phyloP scores from a whole-genome alignment of 2,888 invertebrate species.

The Thelaira solivaga region DNA sequence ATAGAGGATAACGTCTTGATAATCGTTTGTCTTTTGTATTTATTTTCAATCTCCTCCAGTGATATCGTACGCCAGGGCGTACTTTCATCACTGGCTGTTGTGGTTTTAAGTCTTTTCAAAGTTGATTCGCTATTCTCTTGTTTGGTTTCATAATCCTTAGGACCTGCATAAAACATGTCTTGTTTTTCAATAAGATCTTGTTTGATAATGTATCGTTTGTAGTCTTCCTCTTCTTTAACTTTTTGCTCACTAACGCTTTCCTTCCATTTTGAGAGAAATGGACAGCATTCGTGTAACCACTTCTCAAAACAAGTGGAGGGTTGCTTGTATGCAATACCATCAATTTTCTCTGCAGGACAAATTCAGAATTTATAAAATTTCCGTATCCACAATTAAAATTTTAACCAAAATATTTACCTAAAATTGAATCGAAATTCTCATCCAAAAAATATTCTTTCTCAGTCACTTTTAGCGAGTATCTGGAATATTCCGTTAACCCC shows the following conservation, averaged over 20 bases:
- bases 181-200: slow-evolving; percentile 81
- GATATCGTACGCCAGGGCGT: slow-evolving; percentile 54
- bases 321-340: not conserved
- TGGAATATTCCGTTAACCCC: slow-evolving; percentile 18
- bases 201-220: slow-evolving; percentile 65
- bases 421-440: slow-evolving; percentile 64
- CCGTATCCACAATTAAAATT: no score
- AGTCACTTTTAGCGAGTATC: slow-evolving; percentile 3
- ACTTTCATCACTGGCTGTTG: not conserved
- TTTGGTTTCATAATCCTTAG: slow-evolving; percentile 59
- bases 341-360: not conserved
- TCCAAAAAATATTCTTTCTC: slow-evolving; percentile 55
- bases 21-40: slow-evolving; percentile 11
- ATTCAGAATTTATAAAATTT: not conserved
- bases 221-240: not conserved
- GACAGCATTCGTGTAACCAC: slow-evolving; percentile 12
- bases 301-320: not conserved
- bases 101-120: not conserved
- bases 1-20: slow-evolving; percentile 58
- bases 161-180: slow-evolving; percentile 82
- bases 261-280: not conserved
- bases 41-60: slow-evolving; percentile 28
- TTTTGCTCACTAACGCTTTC: not conserved
- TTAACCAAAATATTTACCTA: slow-evolving; percentile 11
- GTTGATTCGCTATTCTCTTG: not conserved